Percentiles rank a stretch among this genome's conserved stretches.
Conservation (phyloP, 2,797 vertebrate genomes). For the Thripadectes ignobilis region DNA sequence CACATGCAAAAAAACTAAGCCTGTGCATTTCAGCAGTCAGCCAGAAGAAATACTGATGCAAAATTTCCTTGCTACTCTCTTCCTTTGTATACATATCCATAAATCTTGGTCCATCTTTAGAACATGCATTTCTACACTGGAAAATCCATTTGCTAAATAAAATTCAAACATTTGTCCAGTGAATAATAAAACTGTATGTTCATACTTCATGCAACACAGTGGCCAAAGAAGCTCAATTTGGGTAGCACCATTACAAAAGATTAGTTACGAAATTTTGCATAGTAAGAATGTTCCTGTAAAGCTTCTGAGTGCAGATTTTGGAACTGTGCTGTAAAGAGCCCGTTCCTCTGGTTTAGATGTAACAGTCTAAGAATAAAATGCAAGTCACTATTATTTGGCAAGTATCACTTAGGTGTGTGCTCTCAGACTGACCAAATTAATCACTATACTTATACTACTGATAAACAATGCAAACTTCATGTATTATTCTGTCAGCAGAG, state of each 20-base stretch:
- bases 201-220: neutral
- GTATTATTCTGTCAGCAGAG: neutral
- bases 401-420: neutral
- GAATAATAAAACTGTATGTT: neutral
- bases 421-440: neutral
- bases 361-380: neutral
- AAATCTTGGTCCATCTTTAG: neutral
- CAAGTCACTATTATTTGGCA: neutral
- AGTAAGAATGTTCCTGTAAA: neutral
- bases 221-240: constrained; percentile 16
- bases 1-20: neutral
- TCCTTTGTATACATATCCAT: neutral
- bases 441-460: neutral
- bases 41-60: neutral
- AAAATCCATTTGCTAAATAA: constrained; percentile 36
- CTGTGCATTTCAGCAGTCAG: neutral
- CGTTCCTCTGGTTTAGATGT: neutral
- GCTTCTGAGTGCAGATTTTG: neutral
- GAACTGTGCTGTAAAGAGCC: neutral
- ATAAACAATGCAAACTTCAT: neutral
- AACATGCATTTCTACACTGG: neutral
- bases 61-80: neutral
- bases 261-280: neutral
- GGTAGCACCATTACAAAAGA: neutral
- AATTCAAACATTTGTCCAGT: neutral